Conservation (phyloP, 2,888 invertebrate species). For the Sarcophaga rosellei region DNA sequence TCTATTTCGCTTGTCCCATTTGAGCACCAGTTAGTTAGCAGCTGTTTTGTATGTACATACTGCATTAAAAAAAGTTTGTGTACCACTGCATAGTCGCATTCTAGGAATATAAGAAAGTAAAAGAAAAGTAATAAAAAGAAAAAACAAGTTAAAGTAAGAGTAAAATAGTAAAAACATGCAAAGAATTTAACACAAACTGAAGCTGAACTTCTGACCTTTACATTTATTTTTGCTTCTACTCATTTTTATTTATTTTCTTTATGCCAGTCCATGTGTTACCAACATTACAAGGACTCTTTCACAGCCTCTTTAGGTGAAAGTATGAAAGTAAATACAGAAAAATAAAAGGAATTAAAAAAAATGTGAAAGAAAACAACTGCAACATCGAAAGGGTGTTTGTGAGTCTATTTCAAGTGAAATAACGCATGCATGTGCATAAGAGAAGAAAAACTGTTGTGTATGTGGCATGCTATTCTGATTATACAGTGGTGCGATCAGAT, state of each 20-base stretch:
- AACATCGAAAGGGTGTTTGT: not conserved
- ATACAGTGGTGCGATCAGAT: no score
- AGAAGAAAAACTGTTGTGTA: not conserved
- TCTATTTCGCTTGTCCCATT: no score
- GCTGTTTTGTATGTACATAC: no score
- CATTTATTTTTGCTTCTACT: not conserved
- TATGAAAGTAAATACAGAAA: conserved; percentile 28
- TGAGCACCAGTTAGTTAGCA: no score
- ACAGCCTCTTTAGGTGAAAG: conserved; percentile 44
- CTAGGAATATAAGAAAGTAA: no score
- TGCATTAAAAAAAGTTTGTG: no score
- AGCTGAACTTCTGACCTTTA: not conserved
- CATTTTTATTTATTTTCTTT: not conserved
- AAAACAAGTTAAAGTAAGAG: not conserved
- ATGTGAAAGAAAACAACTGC: not conserved
- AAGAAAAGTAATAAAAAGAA: not conserved
- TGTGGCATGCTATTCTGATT: not conserved
- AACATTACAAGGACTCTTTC: conserved; percentile 36
- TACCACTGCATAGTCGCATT: no score
- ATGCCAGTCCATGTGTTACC: not conserved
- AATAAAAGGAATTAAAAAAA: no score
- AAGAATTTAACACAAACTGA: not conserved
- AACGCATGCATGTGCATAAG: not conserved
- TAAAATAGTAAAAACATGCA: not conserved
- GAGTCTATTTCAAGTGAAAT: not conserved